A percentile compares a stretch with the other conserved stretches of the same genome.
These are phyloP conservation scores for Cephus spinipes DNA, from an alignment of 2,888 invertebrate species.

Conservation along the genomic window DNA sequence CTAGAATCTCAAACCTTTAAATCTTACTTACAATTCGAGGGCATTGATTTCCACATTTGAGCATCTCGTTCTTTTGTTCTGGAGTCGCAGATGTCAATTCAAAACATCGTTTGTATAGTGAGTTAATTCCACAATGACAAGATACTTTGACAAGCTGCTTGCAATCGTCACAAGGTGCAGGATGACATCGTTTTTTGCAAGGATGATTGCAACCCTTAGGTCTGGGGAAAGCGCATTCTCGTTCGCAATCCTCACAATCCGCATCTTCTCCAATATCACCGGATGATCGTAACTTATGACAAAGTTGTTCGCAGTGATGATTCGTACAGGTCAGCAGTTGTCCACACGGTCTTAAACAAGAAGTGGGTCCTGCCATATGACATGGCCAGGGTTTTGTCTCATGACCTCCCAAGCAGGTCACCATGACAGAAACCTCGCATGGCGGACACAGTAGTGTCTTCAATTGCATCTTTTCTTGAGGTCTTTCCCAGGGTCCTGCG, in stretches of 20 bases:
- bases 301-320: conserved; percentile 79
- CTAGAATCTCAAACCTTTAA: not conserved
- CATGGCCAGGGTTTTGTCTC: conserved; percentile 78
- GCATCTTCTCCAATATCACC: conserved; percentile 43
- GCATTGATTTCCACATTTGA: conserved; percentile 85
- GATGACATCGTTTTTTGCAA: conserved; percentile 80
- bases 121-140: conserved; percentile 87
- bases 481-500: conserved; percentile 75
- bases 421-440: conserved; percentile 77
- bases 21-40: conserved; percentile 77
- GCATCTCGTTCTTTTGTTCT: conserved; percentile 63
- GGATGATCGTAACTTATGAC: conserved; percentile 75
- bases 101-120: conserved; percentile 80
- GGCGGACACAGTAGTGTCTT: conserved; percentile 77
- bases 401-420: conserved; percentile 81
- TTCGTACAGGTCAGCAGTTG: conserved; percentile 79
- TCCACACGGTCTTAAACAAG: conserved; percentile 85
- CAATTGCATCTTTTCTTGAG: conserved; percentile 62
- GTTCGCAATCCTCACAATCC: conserved; percentile 71
- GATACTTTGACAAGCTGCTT: conserved; percentile 75
- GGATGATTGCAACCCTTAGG: conserved; percentile 81
- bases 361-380: conserved; percentile 76
- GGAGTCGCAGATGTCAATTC: conserved; percentile 72
- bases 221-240: conserved; percentile 74
- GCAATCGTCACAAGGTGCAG: conserved; percentile 82